These are phyloP conservation scores for Nycticorax nycticorax DNA, from an alignment of 2,113 vertebrate genomes.

Conservation along the genomic window DNA sequence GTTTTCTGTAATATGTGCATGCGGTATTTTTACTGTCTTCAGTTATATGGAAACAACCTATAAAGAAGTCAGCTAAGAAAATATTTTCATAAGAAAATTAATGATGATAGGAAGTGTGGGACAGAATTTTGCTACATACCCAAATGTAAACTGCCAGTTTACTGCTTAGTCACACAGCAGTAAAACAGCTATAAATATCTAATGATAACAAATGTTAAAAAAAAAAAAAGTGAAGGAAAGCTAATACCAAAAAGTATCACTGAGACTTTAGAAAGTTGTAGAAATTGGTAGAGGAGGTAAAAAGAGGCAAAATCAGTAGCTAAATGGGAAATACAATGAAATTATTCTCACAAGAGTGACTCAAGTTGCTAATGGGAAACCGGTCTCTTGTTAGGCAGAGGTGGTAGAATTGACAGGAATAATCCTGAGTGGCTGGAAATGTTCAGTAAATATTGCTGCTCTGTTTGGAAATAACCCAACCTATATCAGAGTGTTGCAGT, in stretches of 20 bases:
- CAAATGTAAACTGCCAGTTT: not conserved
- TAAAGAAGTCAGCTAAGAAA: not conserved
- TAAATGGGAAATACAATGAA: not conserved
- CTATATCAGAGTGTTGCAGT: not conserved
- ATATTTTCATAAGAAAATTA: not conserved
- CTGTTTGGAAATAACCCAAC: not conserved
- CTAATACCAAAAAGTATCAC: not conserved
- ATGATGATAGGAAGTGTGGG: not conserved
- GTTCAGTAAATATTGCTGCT: not conserved
- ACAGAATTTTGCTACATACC: not conserved
- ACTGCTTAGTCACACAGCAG: not conserved
- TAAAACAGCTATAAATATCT: not conserved
- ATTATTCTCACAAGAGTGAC: not conserved
- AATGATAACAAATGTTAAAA: not conserved
- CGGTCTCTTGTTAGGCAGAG: not conserved
- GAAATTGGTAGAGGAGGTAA: not conserved
- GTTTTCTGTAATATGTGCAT: rapidly evolving
- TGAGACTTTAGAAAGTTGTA: not conserved
- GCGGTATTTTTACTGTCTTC: not conserved
- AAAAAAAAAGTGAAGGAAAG: not conserved
- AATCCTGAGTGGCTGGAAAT: not conserved
- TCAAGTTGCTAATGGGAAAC: not conserved
- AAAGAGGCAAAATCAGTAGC: not conserved
- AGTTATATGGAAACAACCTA: not conserved
- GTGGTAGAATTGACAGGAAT: not conserved